Percentiles rank a stretch among this genome's conserved stretches.
These are phyloP conservation scores for Tinamus guttatus DNA, from an alignment of 2,113 vertebrate genomes.

Conservation along the genomic window DNA sequence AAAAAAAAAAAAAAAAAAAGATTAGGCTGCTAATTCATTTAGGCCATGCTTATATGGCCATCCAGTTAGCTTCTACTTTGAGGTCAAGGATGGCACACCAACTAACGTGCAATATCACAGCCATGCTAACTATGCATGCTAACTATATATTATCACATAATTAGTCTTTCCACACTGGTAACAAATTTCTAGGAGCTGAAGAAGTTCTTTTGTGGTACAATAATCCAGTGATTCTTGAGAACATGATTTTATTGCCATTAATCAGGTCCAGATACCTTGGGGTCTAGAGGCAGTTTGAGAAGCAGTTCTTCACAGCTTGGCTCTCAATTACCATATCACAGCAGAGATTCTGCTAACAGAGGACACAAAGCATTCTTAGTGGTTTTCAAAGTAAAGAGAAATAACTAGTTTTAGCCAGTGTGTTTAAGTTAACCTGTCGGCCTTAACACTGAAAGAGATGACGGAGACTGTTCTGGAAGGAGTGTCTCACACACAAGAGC, in stretches of 20 bases:
- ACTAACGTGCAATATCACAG: neutral
- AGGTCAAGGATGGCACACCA: neutral
- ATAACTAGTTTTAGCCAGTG: too few relatives aligned
- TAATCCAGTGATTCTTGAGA: neutral
- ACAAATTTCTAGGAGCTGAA: neutral
- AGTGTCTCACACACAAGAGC: too few relatives aligned
- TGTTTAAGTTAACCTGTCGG: too few relatives aligned
- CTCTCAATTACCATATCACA: too few relatives aligned
- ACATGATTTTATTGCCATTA: neutral
- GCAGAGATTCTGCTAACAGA: too few relatives aligned
- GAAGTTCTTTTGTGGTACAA: neutral
- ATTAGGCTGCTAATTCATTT: neutral
- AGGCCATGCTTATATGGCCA: neutral
- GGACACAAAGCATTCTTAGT: too few relatives aligned
- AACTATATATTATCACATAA: neutral
- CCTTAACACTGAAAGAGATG: too few relatives aligned
- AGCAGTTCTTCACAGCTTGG: neutral
- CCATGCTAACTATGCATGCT: neutral
- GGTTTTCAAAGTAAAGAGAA: too few relatives aligned
- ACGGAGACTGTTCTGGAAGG: too few relatives aligned
- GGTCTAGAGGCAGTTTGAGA: neutral
- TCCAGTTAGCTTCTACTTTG: neutral
- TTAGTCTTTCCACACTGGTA: neutral
- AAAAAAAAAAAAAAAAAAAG: too few relatives aligned
- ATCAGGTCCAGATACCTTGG: neutral